Base-by-base conservation (phyloP, 2,888 invertebrate genomes). In the Hedya salicella region DNA sequence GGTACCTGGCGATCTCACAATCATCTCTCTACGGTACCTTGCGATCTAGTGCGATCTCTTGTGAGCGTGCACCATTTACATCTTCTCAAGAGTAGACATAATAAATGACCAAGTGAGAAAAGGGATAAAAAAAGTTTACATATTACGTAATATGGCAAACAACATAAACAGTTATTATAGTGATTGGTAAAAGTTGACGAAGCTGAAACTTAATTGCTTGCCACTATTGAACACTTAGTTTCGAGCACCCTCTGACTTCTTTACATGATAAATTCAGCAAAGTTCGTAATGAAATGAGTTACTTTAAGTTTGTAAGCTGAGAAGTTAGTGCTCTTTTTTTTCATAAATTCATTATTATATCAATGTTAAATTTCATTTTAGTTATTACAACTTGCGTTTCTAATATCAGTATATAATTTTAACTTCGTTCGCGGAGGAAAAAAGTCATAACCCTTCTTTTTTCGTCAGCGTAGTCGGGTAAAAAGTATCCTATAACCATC, bases 241-340 rank as follows among this genome's bases (percentile, higher is more conserved):
- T 30, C 14, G 16, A 52, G 13, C 32, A 19, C 32, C 16, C 32
- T 52, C 52, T 32, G 21, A 17, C 30, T 62, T 62, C 50, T 46
- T 52, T 46, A 19, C 19, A 48, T 46, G 57, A 59, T 59, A 36
- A 48, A 59, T 59, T 48, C 11, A 17, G n/a, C 11, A 62, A 36
- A 62, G 36, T 53, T 62, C 13, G 44, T 62, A n/a, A 46, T 36
- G 30, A 62, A n/a, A 46, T 36, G 30, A 62, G 44, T 44, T 32
- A 32, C 14, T 17, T 13, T 50, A 44, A 53, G 14, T 62, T 60
- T 25, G 25, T 13, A 39, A 39, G 14, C 21, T 36, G 25, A 46
- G 8, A 17, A 44, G 21, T 13, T 14, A 25, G n/a, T 17, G n/a
- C 13, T 17, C 13, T 30, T 25, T 36, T n/a, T 4, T 11, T 39